phyloP scores from a whole-genome alignment of 2,113 vertebrate genomes.

The Datnioides undecimradiatus region DNA sequence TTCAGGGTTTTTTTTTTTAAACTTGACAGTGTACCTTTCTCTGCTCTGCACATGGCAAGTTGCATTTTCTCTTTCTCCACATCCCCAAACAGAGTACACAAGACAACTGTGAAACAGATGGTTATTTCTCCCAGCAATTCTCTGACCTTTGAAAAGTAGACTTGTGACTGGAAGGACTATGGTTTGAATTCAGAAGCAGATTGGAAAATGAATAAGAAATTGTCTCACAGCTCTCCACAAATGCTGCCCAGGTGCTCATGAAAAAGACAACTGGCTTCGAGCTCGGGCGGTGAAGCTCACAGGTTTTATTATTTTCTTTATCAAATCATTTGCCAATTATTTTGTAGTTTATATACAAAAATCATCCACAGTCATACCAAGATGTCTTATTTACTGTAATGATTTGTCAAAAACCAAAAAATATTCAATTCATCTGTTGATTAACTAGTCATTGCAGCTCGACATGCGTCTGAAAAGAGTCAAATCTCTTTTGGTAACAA shows the following conservation, averaged over 20 bases:
- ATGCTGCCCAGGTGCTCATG: slow-evolving; percentile 13
- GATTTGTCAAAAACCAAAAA: background rate
- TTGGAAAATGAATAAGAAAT: slow-evolving; percentile 42
- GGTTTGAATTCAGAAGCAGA: slow-evolving; percentile 51
- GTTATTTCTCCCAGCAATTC: slow-evolving; percentile 54
- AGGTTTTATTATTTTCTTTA: background rate
- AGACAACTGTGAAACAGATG: slow-evolving; percentile 66
- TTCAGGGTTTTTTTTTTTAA: slow-evolving; percentile 16
- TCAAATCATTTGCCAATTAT: background rate
- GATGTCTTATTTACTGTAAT: background rate
- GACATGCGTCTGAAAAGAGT: background rate
- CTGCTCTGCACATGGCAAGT: slow-evolving; percentile 38
- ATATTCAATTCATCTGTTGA: background rate
- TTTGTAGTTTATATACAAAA: background rate
- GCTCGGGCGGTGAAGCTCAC: background rate
- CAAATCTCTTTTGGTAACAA: background rate
- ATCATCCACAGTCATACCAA: background rate
- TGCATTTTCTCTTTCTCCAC: slow-evolving; percentile 50
- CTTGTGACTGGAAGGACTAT: slow-evolving; percentile 51
- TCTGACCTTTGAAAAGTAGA: slow-evolving; percentile 63
- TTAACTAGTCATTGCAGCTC: background rate
- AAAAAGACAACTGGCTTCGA: slow-evolving; percentile 18
- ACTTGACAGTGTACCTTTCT: slow-evolving; percentile 51
- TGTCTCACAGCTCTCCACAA: background rate
- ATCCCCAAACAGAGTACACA: slow-evolving; percentile 48